Base-by-base conservation (phyloP, 92 coral and sea anemone genomes). In the Porites divaricata region DNA sequence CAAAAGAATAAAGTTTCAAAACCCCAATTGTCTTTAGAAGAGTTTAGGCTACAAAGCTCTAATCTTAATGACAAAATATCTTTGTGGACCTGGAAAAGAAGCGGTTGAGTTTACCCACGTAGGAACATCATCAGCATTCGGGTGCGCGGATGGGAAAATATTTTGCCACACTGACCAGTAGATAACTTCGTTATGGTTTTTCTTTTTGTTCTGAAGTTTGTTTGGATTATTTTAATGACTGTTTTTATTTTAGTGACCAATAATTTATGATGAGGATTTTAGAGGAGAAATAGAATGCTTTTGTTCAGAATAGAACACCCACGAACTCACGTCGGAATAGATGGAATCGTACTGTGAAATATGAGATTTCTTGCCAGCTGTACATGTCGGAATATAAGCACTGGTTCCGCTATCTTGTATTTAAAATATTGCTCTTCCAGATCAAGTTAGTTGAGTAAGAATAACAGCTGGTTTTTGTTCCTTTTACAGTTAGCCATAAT, bases 261-360 rank as follows among this genome's bases (percentile, higher is more conserved):
- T 61, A 24, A 15, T 24, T 25, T 24, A 35, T 14, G 72, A 19
- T 3, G 22, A 11, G 14, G 28, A 10, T 73, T 73, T 41, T 73
- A 41, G 54, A n/a, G 25, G 23, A 49, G 52, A 74, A 75, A 75
- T 51, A 61, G n/a, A 61, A 21, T 61, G 24, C 8, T 13, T 61
- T 61, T 19, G 8, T 61, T 61, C 7, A 61, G n/a, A n/a, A 8
- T n/a, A n/a, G 79, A 75, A 22, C 79, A 77, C 69, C 69, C 81
- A 77, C 81, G 70, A 77, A 62, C 63, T 49, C 13, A 9, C 0
- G 23, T 35, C 15, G 23, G 45, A 66, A 66, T 66, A 24, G 41
- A 9, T 9, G 49, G 25, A 66, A 11, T 21, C 25, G 41, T 66
- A 61, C 35, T 8, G 68, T 64, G 45, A 35, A 35, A 21, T n/a